Evolutionary conservation across 2,113 vertebrate genomes (phyloP).

Genomic region (Salvelinus namaycush): DNA sequence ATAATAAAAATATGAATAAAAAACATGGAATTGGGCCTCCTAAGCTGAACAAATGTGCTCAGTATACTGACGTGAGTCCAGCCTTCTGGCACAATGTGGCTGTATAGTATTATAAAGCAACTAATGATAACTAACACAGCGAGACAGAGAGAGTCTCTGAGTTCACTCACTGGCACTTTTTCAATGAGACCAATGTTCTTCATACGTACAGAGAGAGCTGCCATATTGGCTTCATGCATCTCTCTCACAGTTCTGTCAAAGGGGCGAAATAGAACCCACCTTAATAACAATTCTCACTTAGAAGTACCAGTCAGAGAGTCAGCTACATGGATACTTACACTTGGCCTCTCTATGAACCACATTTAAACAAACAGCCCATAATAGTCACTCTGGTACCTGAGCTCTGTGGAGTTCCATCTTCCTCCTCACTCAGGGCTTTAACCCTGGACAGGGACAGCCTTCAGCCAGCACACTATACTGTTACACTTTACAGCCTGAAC

Average conservation of each 20-base stretch:
- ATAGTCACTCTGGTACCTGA: background rate
- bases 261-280: constrained; percentile 32
- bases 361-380: background rate
- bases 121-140: constrained; percentile 6
- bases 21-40: background rate
- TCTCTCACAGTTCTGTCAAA: constrained; percentile 33
- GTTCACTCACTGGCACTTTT: constrained; percentile 24
- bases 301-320: constrained; percentile 43
- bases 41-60: background rate
- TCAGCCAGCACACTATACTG: constrained; percentile 1
- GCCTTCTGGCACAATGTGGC: background rate
- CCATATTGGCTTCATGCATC: constrained; percentile 34
- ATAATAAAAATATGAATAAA: too few relatives aligned
- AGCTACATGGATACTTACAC: background rate
- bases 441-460: constrained; percentile 1
- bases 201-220: constrained; percentile 31
- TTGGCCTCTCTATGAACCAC: constrained; percentile 13
- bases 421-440: background rate
- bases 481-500: constrained; percentile 1
- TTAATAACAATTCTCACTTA: constrained; percentile 28
- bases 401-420: background rate
- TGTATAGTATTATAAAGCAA: background rate
- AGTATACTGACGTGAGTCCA: background rate
- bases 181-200: constrained; percentile 27
- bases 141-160: constrained; percentile 23